Evolutionary conservation across 2,113 vertebrate genomes (phyloP).

Genomic region (Apistogramma diplotaenia): DNA sequence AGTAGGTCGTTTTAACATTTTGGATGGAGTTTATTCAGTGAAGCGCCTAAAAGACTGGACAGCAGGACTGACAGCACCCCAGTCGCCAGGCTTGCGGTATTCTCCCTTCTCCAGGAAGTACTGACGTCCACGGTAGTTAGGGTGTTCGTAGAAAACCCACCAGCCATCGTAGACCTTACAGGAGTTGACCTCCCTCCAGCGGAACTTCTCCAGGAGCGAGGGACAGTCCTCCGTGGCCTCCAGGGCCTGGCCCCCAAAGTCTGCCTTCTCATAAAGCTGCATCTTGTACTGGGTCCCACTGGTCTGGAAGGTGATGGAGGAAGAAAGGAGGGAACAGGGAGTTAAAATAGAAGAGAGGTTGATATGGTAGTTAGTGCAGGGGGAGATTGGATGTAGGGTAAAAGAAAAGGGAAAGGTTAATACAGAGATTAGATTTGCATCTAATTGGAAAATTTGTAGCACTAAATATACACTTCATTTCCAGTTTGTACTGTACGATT

Average conservation of each 20-base stretch:
- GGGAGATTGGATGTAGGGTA: not conserved
- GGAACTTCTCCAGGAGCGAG: conserved; percentile 85
- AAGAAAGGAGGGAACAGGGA: not conserved
- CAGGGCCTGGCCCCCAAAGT: conserved; percentile 87
- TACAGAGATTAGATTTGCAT: conserved; percentile 16
- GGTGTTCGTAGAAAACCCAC: conserved; percentile 93
- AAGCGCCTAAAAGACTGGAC: conserved; percentile 89
- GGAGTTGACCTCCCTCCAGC: conserved; percentile 86
- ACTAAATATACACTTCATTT: not conserved
- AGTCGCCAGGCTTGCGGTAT: conserved; percentile 87
- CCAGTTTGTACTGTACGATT: not conserved
- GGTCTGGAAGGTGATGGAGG: conserved; percentile 66
- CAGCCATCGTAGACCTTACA: conserved; percentile 87
- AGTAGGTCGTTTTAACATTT: not conserved
- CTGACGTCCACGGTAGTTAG: conserved; percentile 89
- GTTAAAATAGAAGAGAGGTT: not conserved
- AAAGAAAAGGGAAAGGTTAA: conserved; percentile 8
- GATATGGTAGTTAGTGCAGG: not conserved
- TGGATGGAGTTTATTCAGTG: conserved; percentile 19
- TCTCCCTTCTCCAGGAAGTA: conserved; percentile 92
- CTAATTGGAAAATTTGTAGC: not conserved
- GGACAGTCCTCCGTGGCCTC: conserved; percentile 90
- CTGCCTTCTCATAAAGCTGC: conserved; percentile 89
- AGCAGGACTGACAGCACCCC: conserved; percentile 81
- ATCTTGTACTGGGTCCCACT: conserved; percentile 84